Evolutionary conservation across 2,888 invertebrate species (phyloP), one percentile per base, ranked within the genome.

Genomic region (Cerastis leucographa): DNA sequence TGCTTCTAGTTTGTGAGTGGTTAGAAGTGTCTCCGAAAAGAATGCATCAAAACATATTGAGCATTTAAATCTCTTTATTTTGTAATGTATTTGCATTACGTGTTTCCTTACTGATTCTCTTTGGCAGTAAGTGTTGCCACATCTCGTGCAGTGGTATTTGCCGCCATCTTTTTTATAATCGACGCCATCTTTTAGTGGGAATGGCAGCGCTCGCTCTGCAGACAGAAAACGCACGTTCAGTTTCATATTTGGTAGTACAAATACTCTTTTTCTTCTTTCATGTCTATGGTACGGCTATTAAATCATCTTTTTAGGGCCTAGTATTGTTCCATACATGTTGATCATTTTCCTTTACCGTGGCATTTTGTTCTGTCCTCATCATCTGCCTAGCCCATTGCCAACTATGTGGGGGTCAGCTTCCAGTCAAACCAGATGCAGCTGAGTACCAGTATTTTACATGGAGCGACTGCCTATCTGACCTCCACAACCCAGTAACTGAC

Each of bases 41-140:
- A 95, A 94, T 11, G 81, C 84, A 49, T 92, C 89, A 0, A 76
- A 76, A 78, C 95, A 95, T n/a, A 90, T 85, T 0, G 90, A 80
- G 61, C 95, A 95, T 0, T 40, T 56, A 80, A 81, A 92, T 14
- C 87, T 85, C 0, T 91, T 90, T 69, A 93, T 89, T 49, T 91
- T 92, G 78, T 94, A 94, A 64, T 95, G 95, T 78, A 90, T 92
- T 0, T 89, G 88, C 81, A 91, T 93, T 12, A 94, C 83, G 75
- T 95, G 95, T 56, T 82, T 86, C 14, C 87, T 85, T 0, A 95
- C 74, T 0, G 93, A 90, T 67, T 74, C 81, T 2, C 83, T 62
- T 69, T 91, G 93, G 65, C 87, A 84, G 84, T 93, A 95, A 9
- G 40, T 75, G 68, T 91, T 93, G 19, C 92, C 91, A 86, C 95